Conservation (phyloP, 2,888 invertebrate species). For the Xanthorhoe designata region DNA sequence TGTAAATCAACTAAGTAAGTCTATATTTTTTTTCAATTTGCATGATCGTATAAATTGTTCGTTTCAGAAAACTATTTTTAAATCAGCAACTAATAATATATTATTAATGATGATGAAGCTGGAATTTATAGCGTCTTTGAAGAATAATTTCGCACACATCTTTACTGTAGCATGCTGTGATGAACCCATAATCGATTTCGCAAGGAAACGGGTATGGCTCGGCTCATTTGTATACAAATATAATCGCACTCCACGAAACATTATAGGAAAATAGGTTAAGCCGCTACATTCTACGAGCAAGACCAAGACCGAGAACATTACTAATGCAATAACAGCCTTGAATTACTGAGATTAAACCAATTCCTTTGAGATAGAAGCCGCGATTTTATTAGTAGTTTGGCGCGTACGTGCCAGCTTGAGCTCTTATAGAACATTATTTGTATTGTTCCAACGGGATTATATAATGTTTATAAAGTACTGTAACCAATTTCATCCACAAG, state of each 20-base stretch:
- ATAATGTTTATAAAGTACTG: constrained; percentile 7
- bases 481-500: neutral
- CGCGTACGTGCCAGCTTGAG: constrained; percentile 19
- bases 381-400: constrained; percentile 44
- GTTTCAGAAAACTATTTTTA: no score
- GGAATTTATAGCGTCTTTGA: no score
- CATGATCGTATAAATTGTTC: no score
- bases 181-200: constrained; percentile 14
- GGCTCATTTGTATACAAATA: constrained; percentile 7
- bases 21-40: no score
- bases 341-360: constrained; percentile 54
- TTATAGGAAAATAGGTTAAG: constrained; percentile 22
- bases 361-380: constrained; percentile 44
- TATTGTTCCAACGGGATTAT: constrained; percentile 27
- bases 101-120: no score
- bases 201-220: constrained; percentile 5
- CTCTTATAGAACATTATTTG: constrained; percentile 38
- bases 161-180: neutral
- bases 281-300: constrained; percentile 22
- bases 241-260: neutral
- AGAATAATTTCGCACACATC: neutral
- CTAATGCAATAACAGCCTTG: constrained; percentile 63
- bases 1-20: neutral
- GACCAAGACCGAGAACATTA: constrained; percentile 50
- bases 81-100: neutral